Base-by-base conservation (phyloP, 2,888 invertebrate genomes). In the Lithosia quadra region DNA sequence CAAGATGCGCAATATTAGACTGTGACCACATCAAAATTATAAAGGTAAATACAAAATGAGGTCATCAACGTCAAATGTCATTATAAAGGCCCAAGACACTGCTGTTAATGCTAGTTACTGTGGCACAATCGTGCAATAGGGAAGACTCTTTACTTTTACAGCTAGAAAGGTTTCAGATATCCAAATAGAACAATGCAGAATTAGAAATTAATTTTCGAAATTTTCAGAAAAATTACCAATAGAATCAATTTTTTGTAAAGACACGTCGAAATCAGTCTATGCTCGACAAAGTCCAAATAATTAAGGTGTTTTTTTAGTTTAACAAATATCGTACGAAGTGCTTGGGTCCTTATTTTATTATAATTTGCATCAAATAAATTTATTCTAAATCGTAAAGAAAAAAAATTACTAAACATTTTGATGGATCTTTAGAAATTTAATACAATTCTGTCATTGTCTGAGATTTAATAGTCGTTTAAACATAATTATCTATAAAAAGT, bases 371-470 rank as follows among this genome's bases (percentile, higher is more conserved):
- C n/a, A 49, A 49, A 49, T 18, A 49, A n/a, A 49, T 2, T n/a
- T 49, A 49, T n/a, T 49, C 49, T n/a, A 49, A 49, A 49, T 49
- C n/a, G n/a, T 49, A 49, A 43, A 3, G 39, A 39, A 3, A n/a
- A 9, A 49, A 49, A 49, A 49, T 56, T 56, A 56, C n/a, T n/a
- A 56, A 56, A 56, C 15, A 22, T 7, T n/a, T 24, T 18, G 28
- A 24, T 15, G 28, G 15, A 62, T 62, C 28, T 49, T 62, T 33
- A 28, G 43, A 62, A 49, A 49, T n/a, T 15, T 15, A 61, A 43
- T 43, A 24, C 2, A 49, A 53, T 53, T 22, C 13, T 33, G 10
- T 21, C 33, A 49, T 8, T 49, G 49, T 49, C 5, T 59, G 36
- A 22, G 21, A 60, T 39, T 18, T 60, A 0, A 2, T 5, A 39